Base-by-base conservation (phyloP, 2,888 invertebrate species). In the Nemurella pictetii region DNA sequence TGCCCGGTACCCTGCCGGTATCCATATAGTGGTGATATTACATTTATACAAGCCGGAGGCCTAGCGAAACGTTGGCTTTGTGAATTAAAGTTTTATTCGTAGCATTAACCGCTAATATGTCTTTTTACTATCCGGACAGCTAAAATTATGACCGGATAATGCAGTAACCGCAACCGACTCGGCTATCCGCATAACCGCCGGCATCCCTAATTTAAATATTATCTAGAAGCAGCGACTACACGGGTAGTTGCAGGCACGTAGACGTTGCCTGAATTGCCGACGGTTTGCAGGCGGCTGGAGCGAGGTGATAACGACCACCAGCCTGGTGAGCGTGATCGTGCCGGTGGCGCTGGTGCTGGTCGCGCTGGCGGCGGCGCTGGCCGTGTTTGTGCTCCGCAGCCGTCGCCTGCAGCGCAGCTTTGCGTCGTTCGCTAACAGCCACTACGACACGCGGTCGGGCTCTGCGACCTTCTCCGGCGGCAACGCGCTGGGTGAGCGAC, bases 381-480 rank as follows among this genome's bases (percentile, higher is more conserved):
- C 92, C 20, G 93, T 95, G 89, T 92, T 93, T 87, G 91, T 93
- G 1, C 88, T 96, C 82, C 92, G 96, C 32, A 95, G 96, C 90
- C 92, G 95, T 80, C 92, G 96, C 80, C 92, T 96, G 72, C 94
- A 95, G 89, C 93, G 94, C 87, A 95, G 95, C 88, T 96, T 97
- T 91, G 93, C 95, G 84, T 93, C 96, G 84, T 96, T 96, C 90
- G 95, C 95, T 36, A 95, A 95, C 89, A 95, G 95, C 87, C 95
- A 96, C 90, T 98, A 98, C 90, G 96, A 96, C 91, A 95, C 95
- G 84, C 93, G 96, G 87, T 94, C 97, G 83, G 97, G 96, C 81
- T 95, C 97, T 88, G 96, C 97, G 75, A 96, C 96, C 84, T 96
- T 97, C 89, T 93, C 94, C 72, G 94, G 94, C 26, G 91, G 91